Evolutionary conservation across 2,888 invertebrate genomes (phyloP), one percentile per base, ranked within the genome.

Genomic region (Microctonus brassicae): DNA sequence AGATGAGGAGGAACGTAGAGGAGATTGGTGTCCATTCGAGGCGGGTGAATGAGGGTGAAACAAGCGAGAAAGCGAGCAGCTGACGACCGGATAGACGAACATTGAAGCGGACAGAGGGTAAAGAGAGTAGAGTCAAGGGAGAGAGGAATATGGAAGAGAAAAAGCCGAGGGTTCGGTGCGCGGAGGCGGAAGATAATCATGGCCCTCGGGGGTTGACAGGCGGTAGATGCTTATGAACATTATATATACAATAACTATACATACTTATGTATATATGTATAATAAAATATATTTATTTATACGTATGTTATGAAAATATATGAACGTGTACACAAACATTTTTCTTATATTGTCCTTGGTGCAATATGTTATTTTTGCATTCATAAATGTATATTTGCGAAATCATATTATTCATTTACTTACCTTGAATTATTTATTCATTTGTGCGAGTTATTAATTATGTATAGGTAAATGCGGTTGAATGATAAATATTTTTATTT

Each of bases 151-250:
- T 63, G 67, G 63, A 66, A 68, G 73, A 72, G 72, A 73, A 73
- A 73, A 53, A 64, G 78, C 75, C 87, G 87, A 87, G 88, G 88
- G 88, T 89, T 88, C 87, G 88, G 88, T 90, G 89, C 89, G 89
- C 88, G 87, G 89, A 89, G 90, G 90, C 89, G 90, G 90, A 90
- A 90, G 90, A 89, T 90, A 90, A 90, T 89, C 84, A 86, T 80
- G 73, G 75, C 73, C 74, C 75, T 67, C 53, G 52, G 57, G 70
- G 69, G 71, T 61, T 71, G 58, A 62, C 60, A 61, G 57, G 62
- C 39, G 17, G 52, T 47, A 47, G 47, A 47, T 47, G 47, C 20
- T 47, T 17, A 47, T 47, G 47, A 47, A 47, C 47, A 73, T 78
- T n/a, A n/a, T n/a, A n/a, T n/a, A n/a, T n/a, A n/a, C n/a, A n/a